These are phyloP conservation scores for Latrodectus elegans DNA, from an alignment of 2,888 invertebrate genomes.

Conservation along the genomic window DNA sequence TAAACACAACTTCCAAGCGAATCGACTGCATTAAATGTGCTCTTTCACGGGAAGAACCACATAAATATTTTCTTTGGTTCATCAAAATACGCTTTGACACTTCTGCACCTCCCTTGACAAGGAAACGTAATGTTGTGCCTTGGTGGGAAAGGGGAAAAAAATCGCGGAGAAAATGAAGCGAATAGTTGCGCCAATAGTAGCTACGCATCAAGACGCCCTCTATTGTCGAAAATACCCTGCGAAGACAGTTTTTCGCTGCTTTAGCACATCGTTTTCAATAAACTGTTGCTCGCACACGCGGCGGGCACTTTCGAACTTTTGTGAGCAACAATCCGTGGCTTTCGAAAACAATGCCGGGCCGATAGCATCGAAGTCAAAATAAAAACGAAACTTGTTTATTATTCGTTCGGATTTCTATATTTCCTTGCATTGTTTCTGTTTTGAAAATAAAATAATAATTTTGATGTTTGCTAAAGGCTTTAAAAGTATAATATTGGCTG, in stretches of 20 bases:
- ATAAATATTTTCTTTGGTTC: background rate
- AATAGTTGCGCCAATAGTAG: background rate
- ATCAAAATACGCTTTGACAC: background rate
- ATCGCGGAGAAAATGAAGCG: background rate
- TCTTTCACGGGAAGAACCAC: too few species aligned
- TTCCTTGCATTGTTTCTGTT: too few species aligned
- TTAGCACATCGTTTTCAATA: slow-evolving; percentile 28
- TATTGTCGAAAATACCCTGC: slow-evolving; percentile 38
- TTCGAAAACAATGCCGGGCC: too few species aligned
- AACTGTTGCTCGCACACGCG: slow-evolving; percentile 39
- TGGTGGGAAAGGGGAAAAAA: background rate
- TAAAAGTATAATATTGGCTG: background rate
- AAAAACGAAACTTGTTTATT: background rate
- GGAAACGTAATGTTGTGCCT: background rate
- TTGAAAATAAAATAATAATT: too few species aligned
- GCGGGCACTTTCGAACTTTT: slow-evolving; percentile 27
- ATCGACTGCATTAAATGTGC: too few species aligned
- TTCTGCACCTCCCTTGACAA: slow-evolving; percentile 1
- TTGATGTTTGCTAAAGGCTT: background rate
- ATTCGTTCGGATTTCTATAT: background rate
- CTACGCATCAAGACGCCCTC: slow-evolving; percentile 23
- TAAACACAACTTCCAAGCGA: too few species aligned
- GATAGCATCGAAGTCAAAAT: background rate
- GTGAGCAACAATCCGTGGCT: background rate
- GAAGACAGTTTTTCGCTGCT: slow-evolving; percentile 13